Conservation (phyloP, 2,797 vertebrate species). For the Falco rusticolus region DNA sequence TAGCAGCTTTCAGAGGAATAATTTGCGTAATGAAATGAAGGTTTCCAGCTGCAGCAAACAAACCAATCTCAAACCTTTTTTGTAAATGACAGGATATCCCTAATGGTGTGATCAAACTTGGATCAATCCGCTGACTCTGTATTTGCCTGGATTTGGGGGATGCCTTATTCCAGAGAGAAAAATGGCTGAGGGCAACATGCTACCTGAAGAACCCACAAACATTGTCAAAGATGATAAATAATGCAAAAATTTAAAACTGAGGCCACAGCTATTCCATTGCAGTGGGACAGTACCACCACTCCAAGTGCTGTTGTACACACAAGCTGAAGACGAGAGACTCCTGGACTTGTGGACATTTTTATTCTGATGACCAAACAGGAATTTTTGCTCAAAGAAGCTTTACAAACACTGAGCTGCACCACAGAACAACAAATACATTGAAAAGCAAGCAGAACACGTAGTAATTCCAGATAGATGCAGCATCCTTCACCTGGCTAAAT, state of each 20-base stretch:
- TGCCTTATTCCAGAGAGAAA: neutral
- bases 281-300: neutral
- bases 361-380: neutral
- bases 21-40: constrained; percentile 74
- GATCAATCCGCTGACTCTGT: neutral
- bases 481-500: neutral
- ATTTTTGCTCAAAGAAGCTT: neutral
- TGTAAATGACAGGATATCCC: constrained; percentile 31
- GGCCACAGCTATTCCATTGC: neutral
- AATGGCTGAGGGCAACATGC: neutral
- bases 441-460: neutral
- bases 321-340: neutral
- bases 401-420: neutral
- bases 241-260: neutral
- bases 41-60: constrained; percentile 65
- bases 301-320: neutral
- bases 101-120: neutral
- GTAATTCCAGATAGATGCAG: neutral
- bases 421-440: neutral
- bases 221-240: neutral
- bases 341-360: neutral
- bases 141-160: neutral
- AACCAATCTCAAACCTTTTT: constrained; percentile 37
- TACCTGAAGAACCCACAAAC: neutral
- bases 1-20: constrained; percentile 77